A percentile compares a stretch with the other conserved stretches of the same genome.
Conservation (phyloP, 2,113 vertebrate species). For the Crotalus helleri region DNA sequence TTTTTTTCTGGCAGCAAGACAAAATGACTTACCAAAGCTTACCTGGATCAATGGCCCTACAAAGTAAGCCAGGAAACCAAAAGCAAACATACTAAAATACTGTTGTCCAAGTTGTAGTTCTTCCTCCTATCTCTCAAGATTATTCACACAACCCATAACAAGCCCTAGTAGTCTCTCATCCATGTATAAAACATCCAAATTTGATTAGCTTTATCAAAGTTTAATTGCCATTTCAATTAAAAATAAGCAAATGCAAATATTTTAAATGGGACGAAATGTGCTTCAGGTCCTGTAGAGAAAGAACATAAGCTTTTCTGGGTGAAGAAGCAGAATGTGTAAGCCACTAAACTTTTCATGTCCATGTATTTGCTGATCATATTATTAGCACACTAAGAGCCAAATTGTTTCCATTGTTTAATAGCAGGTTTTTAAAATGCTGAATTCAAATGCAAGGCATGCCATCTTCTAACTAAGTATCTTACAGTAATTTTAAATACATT, state of each 20-base stretch:
- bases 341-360: background rate
- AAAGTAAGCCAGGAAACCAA: background rate
- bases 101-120: background rate
- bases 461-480: constrained; percentile 25
- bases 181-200: background rate
- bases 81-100: background rate
- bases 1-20: background rate
- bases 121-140: background rate
- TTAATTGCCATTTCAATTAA: background rate
- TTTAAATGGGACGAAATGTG: background rate
- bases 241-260: background rate
- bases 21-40: background rate
- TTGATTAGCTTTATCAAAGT: background rate
- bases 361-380: background rate
- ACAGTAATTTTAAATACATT: constrained; percentile 32
- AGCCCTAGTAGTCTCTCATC: background rate
- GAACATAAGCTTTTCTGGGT: background rate
- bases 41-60: background rate
- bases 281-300: background rate
- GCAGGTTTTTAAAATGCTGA: constrained; percentile 42
- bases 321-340: background rate
- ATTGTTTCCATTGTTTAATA: background rate
- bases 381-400: background rate
- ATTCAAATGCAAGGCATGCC: constrained; percentile 41
- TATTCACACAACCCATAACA: background rate